These are phyloP conservation scores for Dryocosmus kuriphilus DNA, from an alignment of 2,888 invertebrate genomes.

Conservation along the genomic window DNA sequence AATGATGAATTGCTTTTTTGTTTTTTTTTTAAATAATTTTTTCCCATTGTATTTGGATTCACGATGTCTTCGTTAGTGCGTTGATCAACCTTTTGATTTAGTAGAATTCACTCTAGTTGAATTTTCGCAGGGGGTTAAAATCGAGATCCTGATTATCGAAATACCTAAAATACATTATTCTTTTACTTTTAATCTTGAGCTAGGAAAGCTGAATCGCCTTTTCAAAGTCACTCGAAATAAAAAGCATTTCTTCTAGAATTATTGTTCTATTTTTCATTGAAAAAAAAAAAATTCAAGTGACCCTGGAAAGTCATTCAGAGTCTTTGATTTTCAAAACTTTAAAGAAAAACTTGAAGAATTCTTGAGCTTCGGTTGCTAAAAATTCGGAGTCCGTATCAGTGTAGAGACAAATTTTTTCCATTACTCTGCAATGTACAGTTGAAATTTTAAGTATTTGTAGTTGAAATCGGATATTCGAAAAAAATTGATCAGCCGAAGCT, in stretches of 20 bases:
- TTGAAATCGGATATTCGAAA: conserved; percentile 34
- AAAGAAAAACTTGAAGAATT: no score
- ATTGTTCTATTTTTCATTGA: background rate
- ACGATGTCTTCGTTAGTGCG: conserved; percentile 40
- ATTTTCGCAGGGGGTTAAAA: conserved; percentile 23
- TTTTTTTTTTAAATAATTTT: no score
- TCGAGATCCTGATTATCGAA: conserved; percentile 29
- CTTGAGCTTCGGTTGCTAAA: background rate
- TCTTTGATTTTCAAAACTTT: background rate
- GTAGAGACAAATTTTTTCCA: conserved; percentile 39
- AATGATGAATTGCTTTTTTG: no score
- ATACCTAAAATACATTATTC: conserved; percentile 32
- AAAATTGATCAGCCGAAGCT: conserved; percentile 2
- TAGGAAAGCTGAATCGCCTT: background rate
- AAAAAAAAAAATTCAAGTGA: background rate
- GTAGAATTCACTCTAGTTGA: conserved; percentile 33
- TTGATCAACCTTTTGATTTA: conserved; percentile 29
- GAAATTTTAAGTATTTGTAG: conserved; percentile 52
- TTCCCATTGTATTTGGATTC: conserved; percentile 63
- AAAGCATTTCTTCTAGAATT: no score
- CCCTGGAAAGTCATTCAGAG: background rate
- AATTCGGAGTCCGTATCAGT: conserved; percentile 3
- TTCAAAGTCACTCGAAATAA: background rate
- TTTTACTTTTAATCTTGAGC: conserved; percentile 28
- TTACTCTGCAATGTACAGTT: conserved; percentile 57